phyloP scores from a whole-genome alignment of 2,888 invertebrate genomes.

The Desoria tigrina region DNA sequence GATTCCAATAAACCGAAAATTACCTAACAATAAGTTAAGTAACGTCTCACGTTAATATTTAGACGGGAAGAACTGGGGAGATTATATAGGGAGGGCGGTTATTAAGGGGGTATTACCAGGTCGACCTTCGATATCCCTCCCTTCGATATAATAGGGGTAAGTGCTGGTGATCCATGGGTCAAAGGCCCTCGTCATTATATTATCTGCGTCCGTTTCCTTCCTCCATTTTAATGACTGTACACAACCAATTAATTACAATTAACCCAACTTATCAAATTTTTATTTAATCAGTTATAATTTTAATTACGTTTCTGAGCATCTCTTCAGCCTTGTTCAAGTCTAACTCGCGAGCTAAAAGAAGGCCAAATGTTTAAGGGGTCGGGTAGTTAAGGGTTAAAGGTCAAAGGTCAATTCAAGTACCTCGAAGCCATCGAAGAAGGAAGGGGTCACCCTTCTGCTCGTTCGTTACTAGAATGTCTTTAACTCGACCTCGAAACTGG shows the following conservation, averaged over 20 bases:
- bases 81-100: too few relatives aligned
- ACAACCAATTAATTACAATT: too few relatives aligned
- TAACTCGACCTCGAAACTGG: conserved; percentile 19
- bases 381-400: too few relatives aligned
- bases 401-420: too few relatives aligned
- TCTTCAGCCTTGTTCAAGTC: conserved; percentile 42
- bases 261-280: too few relatives aligned
- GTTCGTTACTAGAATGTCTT: conserved; percentile 15
- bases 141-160: conserved; percentile 17
- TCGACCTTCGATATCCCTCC: conserved; percentile 16
- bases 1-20: too few relatives aligned
- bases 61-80: too few relatives aligned
- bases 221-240: conserved; percentile 28
- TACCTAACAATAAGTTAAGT: too few relatives aligned
- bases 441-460: conserved; percentile 18
- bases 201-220: conserved; percentile 23
- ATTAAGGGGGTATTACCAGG: conserved; percentile 6
- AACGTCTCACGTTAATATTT: too few relatives aligned
- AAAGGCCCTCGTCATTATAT: neutral
- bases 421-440: conserved; percentile 37
- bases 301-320: conserved; percentile 36
- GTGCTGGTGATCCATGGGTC: conserved; percentile 24
- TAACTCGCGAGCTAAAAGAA: conserved; percentile 44
- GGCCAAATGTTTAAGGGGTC: too few relatives aligned
- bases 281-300: too few relatives aligned